These are phyloP conservation scores for Aquatica leii DNA, from an alignment of 2,888 invertebrate genomes.

Conservation along the genomic window DNA sequence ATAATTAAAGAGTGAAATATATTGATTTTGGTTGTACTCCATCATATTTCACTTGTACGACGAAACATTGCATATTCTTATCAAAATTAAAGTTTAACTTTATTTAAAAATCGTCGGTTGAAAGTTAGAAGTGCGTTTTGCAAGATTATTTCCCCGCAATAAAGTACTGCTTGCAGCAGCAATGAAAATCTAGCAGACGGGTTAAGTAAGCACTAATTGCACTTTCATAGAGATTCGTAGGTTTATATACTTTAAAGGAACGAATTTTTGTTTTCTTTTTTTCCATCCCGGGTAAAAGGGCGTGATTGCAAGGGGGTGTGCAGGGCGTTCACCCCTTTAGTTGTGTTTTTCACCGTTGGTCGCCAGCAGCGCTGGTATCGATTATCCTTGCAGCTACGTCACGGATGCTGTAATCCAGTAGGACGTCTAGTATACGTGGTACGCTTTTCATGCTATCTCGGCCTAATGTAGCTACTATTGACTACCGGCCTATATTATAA, in stretches of 20 bases:
- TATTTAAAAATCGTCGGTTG: too few species aligned
- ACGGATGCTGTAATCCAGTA: slow-evolving; percentile 59
- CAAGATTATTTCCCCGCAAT: too few species aligned
- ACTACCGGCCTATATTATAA: slow-evolving; percentile 35
- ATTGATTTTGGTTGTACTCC: too few species aligned
- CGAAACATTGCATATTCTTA: too few species aligned
- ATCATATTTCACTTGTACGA: too few species aligned
- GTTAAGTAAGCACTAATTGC: slow-evolving; percentile 6
- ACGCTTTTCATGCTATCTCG: slow-evolving; percentile 46
- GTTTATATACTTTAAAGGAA: slow-evolving; percentile 13
- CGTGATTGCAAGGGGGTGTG: slow-evolving; percentile 54
- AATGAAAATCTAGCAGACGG: background rate
- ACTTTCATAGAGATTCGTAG: background rate
- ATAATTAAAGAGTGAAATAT: too few species aligned
- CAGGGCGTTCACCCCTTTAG: slow-evolving; percentile 60
- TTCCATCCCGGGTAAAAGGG: slow-evolving; percentile 49
- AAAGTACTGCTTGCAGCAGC: too few species aligned
- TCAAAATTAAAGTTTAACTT: too few species aligned
- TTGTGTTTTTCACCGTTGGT: slow-evolving; percentile 51
- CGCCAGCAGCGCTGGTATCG: slow-evolving; percentile 59
- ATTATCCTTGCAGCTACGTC: slow-evolving; percentile 60
- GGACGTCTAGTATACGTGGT: slow-evolving; percentile 50
- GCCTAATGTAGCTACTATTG: slow-evolving; percentile 41
- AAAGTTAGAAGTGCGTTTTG: too few species aligned
- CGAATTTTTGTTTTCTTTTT: slow-evolving; percentile 32